Evolutionary conservation across 2,113 vertebrate genomes (phyloP).

Genomic region (Strix uralensis): DNA sequence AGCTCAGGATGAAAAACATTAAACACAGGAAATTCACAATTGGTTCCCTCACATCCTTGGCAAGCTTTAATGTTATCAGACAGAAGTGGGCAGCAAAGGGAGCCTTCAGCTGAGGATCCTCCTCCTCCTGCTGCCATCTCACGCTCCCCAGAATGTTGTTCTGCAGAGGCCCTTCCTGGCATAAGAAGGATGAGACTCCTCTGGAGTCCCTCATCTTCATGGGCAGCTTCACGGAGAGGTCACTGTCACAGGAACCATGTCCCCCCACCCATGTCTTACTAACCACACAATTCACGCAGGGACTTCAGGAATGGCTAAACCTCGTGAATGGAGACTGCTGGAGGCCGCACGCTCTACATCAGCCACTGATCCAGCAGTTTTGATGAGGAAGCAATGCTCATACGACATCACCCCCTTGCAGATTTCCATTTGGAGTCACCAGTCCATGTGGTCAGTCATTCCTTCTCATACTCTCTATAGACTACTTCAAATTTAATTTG

Average conservation of each 20-base stretch:
- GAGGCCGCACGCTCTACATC: fast-evolving
- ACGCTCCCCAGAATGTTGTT: fast-evolving
- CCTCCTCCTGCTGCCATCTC: background rate
- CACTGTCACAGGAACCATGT: background rate
- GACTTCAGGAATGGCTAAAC: background rate
- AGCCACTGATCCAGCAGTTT: background rate
- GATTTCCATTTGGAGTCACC: background rate
- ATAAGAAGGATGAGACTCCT: background rate
- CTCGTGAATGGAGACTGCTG: fast-evolving
- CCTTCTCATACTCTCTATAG: background rate
- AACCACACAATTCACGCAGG: fast-evolving
- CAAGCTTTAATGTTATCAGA: background rate
- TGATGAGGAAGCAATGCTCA: background rate
- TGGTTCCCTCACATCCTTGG: background rate
- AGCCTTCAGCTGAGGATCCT: background rate
- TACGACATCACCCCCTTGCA: background rate
- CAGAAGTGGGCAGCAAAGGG: background rate
- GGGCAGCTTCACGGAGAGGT: background rate
- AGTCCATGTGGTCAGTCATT: background rate
- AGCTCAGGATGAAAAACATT: slow-evolving; percentile 48
- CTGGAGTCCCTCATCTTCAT: background rate
- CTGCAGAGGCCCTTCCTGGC: background rate
- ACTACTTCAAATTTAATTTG: background rate
- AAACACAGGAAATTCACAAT: slow-evolving; percentile 54
- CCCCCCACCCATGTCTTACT: background rate